Conservation (phyloP, 2,888 invertebrate species). For the Hemaris fuciformis region DNA sequence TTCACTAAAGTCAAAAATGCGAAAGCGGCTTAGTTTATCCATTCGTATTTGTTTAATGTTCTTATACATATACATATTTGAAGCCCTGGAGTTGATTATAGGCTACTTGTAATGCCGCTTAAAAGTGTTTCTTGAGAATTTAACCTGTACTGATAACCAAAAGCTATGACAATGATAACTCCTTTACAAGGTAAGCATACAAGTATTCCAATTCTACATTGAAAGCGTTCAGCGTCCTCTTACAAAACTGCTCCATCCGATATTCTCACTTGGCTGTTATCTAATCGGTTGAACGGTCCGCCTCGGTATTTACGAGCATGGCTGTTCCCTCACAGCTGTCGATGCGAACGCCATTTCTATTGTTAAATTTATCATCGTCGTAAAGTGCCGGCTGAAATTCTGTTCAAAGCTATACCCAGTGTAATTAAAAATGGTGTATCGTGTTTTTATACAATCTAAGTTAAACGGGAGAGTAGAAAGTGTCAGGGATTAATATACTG, state of each 20-base stretch:
- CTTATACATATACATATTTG: no score
- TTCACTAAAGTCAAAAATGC: no score
- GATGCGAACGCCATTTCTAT: slow-evolving; percentile 51
- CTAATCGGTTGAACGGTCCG: slow-evolving; percentile 20
- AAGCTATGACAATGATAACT: no score
- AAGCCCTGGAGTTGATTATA: no score
- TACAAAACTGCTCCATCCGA: neutral
- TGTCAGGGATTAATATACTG: neutral
- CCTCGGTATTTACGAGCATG: slow-evolving; percentile 43
- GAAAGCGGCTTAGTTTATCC: no score
- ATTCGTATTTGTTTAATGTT: no score
- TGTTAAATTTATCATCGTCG: slow-evolving; percentile 65
- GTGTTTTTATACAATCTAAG: slow-evolving; percentile 14
- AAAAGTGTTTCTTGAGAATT: no score
- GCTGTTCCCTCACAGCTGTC: slow-evolving; percentile 50
- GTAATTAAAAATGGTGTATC: slow-evolving; percentile 4
- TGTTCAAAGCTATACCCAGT: slow-evolving; percentile 33
- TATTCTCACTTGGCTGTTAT: neutral
- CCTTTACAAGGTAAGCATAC: no score
- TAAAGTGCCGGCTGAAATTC: slow-evolving; percentile 57
- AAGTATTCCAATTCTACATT: no score
- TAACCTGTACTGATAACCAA: no score
- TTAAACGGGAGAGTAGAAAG: slow-evolving; percentile 11
- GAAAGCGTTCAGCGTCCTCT: neutral
- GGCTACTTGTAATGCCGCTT: no score